Conservation (phyloP, 2,888 invertebrate genomes). For the Caenorhabditis becei region DNA sequence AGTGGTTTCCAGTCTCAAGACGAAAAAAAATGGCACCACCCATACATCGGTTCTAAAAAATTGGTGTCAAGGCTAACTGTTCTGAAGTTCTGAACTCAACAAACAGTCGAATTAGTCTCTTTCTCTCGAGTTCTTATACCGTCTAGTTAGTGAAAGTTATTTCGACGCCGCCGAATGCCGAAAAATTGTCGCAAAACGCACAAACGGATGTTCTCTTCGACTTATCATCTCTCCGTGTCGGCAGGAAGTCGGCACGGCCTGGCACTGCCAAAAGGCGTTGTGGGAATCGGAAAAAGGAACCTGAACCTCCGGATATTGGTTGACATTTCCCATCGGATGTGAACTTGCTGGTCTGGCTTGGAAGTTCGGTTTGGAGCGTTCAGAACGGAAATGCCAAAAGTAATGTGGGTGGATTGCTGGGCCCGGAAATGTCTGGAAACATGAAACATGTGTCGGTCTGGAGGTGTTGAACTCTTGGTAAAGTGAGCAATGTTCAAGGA, state of each 20-base stretch:
- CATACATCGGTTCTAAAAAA: not conserved
- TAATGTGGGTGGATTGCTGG: not conserved
- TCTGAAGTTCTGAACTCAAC: not conserved
- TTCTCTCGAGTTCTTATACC: not conserved
- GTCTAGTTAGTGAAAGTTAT: not conserved
- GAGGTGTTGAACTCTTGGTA: not conserved
- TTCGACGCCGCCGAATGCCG: not conserved
- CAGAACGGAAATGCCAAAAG: not conserved
- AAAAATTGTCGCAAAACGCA: not conserved
- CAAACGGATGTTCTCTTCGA: not conserved
- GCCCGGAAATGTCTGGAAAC: constrained; percentile 1
- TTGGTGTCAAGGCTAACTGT: not conserved
- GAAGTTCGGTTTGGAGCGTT: not conserved
- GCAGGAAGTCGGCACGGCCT: too few species aligned
- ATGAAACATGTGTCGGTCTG: not conserved
- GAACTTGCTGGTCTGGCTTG: not conserved
- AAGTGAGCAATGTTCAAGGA: too few species aligned
- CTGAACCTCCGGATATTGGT: not conserved
- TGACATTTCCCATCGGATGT: not conserved
- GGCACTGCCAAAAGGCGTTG: too few species aligned
- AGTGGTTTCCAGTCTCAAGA: not conserved
- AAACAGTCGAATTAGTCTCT: not conserved
- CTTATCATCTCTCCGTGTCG: not conserved
- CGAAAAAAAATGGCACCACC: too few species aligned
- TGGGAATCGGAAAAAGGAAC: not conserved